Base-by-base conservation (phyloP, 2,888 invertebrate species). In the Calephelis perditalis region DNA sequence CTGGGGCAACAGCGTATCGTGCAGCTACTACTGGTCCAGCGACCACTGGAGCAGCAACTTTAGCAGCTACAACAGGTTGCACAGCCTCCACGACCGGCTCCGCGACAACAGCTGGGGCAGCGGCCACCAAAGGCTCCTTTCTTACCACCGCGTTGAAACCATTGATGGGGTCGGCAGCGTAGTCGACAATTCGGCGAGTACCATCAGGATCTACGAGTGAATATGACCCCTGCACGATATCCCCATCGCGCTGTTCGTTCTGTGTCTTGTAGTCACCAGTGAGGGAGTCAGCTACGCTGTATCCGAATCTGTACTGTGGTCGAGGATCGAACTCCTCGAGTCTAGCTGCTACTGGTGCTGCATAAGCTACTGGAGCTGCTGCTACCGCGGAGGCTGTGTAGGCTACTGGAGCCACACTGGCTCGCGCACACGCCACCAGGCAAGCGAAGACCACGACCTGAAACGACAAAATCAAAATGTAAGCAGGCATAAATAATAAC, bases 291-390 rank as follows among this genome's bases (percentile, higher is more conserved):
- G 84, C 82, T 15, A 90, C 90, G 54, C 82, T 75, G 68, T 90
- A 89, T 47, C 86, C 90, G 64, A 82, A 89, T 64, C 78, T 76
- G 78, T 94, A 94, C 73, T 92, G 92, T 0, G 93, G 93, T 57
- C 86, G 73, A 0, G 92, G 87, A 72, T 92, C 92, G 73, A 89
- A 91, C 63, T 91, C 82, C 63, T 86, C 87, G 3, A 86, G 70
- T 44, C 82, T 75, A 8, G 85, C 84, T 2, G 81, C 79, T 5
- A 81, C 77, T 0, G 80, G 72, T 0, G 79, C 78, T 5, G 73
- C 62, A 62, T 73, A 76, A 0, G 80, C 73, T 35, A 79, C 78
- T 0, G 82, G 76, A 2, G 79, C 79, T 3, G 79, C 78, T 10
- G 77, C 79, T 40, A 72, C 59, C 11, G 74, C 76, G 0, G 80